Evolutionary conservation across 2,888 invertebrate species (phyloP).

Genomic region (Agrenia bidenticulata): DNA sequence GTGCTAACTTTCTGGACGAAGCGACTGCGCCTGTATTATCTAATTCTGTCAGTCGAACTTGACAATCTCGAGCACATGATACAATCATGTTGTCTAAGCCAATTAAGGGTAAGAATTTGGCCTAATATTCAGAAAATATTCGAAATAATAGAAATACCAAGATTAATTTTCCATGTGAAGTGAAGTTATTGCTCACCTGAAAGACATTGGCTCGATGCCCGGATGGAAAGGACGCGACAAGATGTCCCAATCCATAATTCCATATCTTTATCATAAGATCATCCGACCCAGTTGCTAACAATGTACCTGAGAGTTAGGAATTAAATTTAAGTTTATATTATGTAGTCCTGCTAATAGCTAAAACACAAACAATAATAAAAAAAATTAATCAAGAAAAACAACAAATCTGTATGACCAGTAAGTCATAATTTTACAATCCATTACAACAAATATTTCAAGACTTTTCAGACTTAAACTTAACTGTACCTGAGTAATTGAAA

Average conservation of each 20-base stretch:
- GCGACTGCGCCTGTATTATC: conserved; percentile 59
- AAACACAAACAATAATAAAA: too few relatives aligned
- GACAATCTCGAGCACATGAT: conserved; percentile 86
- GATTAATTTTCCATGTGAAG: background rate
- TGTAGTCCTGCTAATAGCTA: too few relatives aligned
- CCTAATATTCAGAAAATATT: conserved; percentile 55
- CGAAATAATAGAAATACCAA: background rate
- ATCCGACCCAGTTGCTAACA: conserved; percentile 87
- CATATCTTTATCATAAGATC: conserved; percentile 82
- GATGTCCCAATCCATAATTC: conserved; percentile 80
- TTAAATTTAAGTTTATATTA: too few relatives aligned
- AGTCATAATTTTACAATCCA: too few relatives aligned
- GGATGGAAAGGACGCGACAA: conserved; percentile 69
- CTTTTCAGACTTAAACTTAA: too few relatives aligned
- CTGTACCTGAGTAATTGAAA: conserved; percentile 77
- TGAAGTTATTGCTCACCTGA: conserved; percentile 60
- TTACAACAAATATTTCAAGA: too few relatives aligned
- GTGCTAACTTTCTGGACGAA: conserved; percentile 66
- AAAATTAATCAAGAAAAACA: too few relatives aligned
- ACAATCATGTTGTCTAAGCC: conserved; percentile 75
- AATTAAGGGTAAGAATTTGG: conserved; percentile 79
- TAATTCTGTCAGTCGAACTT: conserved; percentile 67
- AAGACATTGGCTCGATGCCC: conserved; percentile 88
- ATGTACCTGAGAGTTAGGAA: too few relatives aligned
- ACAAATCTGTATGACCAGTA: too few relatives aligned